phyloP scores from a whole-genome alignment of 2,113 vertebrate genomes.

The Sclerurus mexicanus region DNA sequence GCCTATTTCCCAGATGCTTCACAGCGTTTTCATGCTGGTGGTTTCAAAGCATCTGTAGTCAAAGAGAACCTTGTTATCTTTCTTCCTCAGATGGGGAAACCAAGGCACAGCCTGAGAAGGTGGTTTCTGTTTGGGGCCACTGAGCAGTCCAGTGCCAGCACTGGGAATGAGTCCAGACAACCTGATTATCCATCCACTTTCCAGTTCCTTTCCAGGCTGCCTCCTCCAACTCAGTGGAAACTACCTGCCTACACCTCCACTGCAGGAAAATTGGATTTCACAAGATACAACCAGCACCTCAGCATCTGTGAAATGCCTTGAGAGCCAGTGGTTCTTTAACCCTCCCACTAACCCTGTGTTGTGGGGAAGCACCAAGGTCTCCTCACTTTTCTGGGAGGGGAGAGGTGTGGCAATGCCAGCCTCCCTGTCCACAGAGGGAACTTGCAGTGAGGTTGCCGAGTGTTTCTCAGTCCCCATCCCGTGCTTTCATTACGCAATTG shows the following conservation, averaged over 20 bases:
- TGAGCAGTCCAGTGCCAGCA: not conserved
- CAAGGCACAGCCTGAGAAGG: not conserved
- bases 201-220: not conserved
- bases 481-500: not conserved
- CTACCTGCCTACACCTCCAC: not conserved
- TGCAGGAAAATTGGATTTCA: not conserved
- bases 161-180: not conserved
- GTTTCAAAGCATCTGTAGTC: not conserved
- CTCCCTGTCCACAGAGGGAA: not conserved
- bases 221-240: not conserved
- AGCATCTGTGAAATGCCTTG: not conserved
- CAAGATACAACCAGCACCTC: not conserved
- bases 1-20: not conserved
- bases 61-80: not conserved
- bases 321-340: not conserved
- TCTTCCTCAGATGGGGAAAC: not conserved
- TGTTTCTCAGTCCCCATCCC: not conserved
- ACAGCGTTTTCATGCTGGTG: not conserved
- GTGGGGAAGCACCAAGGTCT: not conserved
- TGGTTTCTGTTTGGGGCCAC: not conserved
- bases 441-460: accelerated
- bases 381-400: not conserved
- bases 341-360: accelerated
- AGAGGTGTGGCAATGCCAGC: not conserved
- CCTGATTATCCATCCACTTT: not conserved